Evolutionary conservation across 1,140 invertebrate genomes (phyloP).

Genomic region (Octopus sinensis): DNA sequence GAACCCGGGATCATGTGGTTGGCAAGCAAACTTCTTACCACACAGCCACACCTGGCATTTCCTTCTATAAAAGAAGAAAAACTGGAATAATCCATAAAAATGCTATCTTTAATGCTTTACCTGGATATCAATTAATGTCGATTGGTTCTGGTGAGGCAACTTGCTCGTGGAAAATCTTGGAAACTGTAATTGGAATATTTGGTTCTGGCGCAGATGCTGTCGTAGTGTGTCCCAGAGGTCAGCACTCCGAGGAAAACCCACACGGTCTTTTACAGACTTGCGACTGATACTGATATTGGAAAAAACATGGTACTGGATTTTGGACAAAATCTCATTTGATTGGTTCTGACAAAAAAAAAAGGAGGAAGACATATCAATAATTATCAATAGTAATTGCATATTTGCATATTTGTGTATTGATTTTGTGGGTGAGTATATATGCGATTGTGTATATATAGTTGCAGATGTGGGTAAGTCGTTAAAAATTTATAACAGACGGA

Average conservation of each 20-base stretch:
- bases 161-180: background rate
- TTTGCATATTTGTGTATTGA: too few species aligned
- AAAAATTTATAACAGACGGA: too few species aligned
- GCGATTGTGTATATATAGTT: too few species aligned
- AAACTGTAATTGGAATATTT: conserved; percentile 23
- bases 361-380: conserved; percentile 2
- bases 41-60: too few species aligned
- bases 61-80: too few species aligned
- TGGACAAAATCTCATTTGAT: conserved; percentile 34
- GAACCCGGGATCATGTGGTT: too few species aligned
- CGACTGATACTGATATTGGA: conserved; percentile 42
- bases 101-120: background rate
- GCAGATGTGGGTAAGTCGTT: too few species aligned
- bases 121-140: background rate
- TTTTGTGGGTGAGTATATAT: too few species aligned
- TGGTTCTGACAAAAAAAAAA: conserved; percentile 25
- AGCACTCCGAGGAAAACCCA: conserved; percentile 37
- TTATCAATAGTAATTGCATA: too few species aligned
- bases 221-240: conserved; percentile 46
- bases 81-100: background rate
- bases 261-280: conserved; percentile 35
- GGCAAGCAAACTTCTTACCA: too few species aligned
- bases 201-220: conserved; percentile 34
- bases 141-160: background rate
- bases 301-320: conserved; percentile 39